Evolutionary conservation across 2,113 vertebrate species (phyloP).

Genomic region (Phaethon lepturus): DNA sequence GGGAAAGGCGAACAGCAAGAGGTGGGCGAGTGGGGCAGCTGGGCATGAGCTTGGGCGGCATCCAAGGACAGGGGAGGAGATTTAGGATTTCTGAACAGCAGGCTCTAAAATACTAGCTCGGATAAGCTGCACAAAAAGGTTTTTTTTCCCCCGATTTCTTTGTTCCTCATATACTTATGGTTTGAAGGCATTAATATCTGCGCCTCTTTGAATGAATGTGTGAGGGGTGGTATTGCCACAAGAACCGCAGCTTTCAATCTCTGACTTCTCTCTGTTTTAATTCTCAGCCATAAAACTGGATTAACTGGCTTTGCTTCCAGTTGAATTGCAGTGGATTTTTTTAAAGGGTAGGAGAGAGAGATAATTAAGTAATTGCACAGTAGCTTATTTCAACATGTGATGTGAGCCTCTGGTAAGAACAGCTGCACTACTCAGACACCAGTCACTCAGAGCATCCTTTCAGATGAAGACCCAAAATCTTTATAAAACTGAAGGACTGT

Average conservation of each 20-base stretch:
- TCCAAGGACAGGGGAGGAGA: background rate
- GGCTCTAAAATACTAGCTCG: background rate
- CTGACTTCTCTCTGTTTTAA: slow-evolving; percentile 26
- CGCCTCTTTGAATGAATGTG: background rate
- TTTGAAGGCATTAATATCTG: background rate
- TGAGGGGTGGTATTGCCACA: background rate
- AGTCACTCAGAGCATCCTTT: slow-evolving; percentile 20
- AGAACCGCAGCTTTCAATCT: slow-evolving; percentile 5
- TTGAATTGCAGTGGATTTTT: slow-evolving; percentile 16
- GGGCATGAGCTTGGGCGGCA: background rate
- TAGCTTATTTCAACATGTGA: slow-evolving; percentile 39
- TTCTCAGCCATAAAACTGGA: slow-evolving; percentile 43
- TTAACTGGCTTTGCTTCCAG: slow-evolving; percentile 56
- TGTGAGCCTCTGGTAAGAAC: slow-evolving; percentile 47
- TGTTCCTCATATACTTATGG: background rate
- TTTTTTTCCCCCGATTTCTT: background rate
- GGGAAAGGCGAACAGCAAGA: background rate
- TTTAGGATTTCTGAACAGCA: background rate
- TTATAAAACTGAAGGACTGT: background rate
- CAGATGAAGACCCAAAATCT: slow-evolving; percentile 25
- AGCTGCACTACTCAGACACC: slow-evolving; percentile 47
- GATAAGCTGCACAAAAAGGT: background rate
- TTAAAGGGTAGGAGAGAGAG: slow-evolving; percentile 24
- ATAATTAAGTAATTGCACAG: slow-evolving; percentile 68
- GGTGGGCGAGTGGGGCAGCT: background rate